Evolutionary conservation across 2,888 invertebrate species (phyloP).

Genomic region (Orthosia gracilis): DNA sequence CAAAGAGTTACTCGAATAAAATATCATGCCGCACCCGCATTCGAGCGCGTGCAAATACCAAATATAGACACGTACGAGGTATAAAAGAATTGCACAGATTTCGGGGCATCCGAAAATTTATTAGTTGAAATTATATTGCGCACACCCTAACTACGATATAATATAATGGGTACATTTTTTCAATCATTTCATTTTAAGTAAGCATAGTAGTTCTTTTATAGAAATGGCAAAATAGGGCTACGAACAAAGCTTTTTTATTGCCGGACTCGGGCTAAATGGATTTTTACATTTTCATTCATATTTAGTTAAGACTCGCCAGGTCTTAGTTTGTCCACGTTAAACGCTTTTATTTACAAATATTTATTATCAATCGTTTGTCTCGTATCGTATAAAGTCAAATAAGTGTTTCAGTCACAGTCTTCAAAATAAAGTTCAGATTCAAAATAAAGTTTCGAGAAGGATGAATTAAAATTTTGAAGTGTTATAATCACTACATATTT

Average conservation of each 20-base stretch:
- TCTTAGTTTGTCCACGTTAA: background rate
- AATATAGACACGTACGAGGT: slow-evolving; percentile 28
- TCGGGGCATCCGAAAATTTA: slow-evolving; percentile 32
- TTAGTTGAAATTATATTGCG: slow-evolving; percentile 13
- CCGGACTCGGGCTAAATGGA: background rate
- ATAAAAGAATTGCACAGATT: slow-evolving; percentile 33
- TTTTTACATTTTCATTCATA: background rate
- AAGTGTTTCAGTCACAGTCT: no score
- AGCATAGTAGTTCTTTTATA: background rate
- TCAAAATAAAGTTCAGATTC: no score
- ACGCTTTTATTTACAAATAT: background rate
- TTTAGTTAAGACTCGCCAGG: background rate
- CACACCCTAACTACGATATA: background rate
- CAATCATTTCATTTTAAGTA: background rate
- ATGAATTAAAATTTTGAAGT: no score
- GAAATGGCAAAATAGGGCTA: background rate
- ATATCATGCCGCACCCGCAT: slow-evolving; percentile 27
- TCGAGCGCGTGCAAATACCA: slow-evolving; percentile 29
- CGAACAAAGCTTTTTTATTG: slow-evolving; percentile 22
- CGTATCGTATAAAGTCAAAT: background rate
- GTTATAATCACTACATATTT: no score
- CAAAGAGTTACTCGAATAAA: slow-evolving; percentile 23
- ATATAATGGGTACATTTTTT: slow-evolving; percentile 12
- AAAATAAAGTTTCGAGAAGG: no score
- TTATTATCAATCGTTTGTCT: no score